phyloP scores from a whole-genome alignment of 2,797 vertebrate genomes.

The Harpagifer antarcticus region DNA sequence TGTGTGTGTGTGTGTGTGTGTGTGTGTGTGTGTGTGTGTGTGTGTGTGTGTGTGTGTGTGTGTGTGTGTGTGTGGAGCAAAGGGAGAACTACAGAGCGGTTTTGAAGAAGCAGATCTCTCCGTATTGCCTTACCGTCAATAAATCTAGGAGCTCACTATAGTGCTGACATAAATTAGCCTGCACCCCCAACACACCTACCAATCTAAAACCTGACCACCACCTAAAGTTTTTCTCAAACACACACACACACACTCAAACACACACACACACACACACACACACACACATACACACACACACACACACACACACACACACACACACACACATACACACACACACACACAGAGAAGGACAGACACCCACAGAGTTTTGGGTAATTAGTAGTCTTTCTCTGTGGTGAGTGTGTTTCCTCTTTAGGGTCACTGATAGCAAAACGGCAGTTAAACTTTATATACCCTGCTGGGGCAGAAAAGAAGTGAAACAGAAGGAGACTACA shows the following conservation, averaged over 20 bases:
- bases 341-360: conserved; percentile 24
- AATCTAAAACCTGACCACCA: conserved; percentile 36
- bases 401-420: conserved; percentile 70
- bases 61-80: neutral
- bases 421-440: conserved; percentile 82
- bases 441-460: conserved; percentile 82
- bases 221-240: conserved; percentile 32
- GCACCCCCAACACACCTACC: conserved; percentile 43
- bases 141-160: conserved; percentile 78
- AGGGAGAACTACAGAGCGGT: conserved; percentile 64
- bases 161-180: conserved; percentile 86
- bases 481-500: conserved; percentile 65
- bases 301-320: conserved; percentile 5
- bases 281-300: no score
- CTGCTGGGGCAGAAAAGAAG: conserved; percentile 74
- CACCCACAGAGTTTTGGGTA: conserved; percentile 58
- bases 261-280: no score
- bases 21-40: conserved; percentile 1
- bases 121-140: conserved; percentile 84
- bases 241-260: conserved; percentile 1
- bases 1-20: conserved; percentile 15
- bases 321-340: no score
- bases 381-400: conserved; percentile 70
- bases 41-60: conserved; percentile 12
- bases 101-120: conserved; percentile 80